Percentiles rank a stretch among this genome's conserved stretches.
phyloP scores from a whole-genome alignment of 2,113 vertebrate species.

The Rhadina sibilatrix region DNA sequence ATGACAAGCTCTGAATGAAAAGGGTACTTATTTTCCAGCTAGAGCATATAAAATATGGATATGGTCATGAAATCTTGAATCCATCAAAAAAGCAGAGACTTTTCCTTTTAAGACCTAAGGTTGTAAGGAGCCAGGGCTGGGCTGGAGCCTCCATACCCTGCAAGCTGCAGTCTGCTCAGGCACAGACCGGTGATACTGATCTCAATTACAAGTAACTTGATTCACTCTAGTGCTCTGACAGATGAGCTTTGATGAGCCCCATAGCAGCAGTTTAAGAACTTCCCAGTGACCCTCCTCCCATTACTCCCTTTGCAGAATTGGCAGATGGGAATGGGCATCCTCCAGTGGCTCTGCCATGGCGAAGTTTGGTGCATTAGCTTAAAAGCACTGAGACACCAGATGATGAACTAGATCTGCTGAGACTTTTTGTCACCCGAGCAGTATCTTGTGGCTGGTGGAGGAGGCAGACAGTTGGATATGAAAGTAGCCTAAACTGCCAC shows the following conservation, averaged over 20 bases:
- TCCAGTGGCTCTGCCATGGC: not conserved
- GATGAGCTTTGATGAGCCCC: conserved; percentile 1
- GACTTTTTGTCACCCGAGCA: conserved; percentile 22
- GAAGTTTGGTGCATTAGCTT: conserved; percentile 16
- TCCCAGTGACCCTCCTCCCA: conserved; percentile 5
- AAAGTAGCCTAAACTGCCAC: conserved; percentile 51
- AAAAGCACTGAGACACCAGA: conserved; percentile 33
- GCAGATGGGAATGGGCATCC: conserved; percentile 5
- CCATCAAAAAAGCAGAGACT: conserved; percentile 23
- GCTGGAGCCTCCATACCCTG: not conserved
- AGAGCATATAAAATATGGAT: conserved; percentile 43
- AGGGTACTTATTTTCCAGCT: conserved; percentile 23
- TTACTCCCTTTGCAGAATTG: not conserved
- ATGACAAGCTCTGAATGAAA: conserved; percentile 56
- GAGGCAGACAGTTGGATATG: conserved; percentile 38
- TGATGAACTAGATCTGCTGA: conserved; percentile 32
- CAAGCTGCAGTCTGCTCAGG: not conserved
- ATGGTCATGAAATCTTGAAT: conserved; percentile 19
- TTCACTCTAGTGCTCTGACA: not conserved
- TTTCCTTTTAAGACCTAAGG: conserved; percentile 4
- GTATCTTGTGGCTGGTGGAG: conserved; percentile 41
- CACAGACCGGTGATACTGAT: not conserved
- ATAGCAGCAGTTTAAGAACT: conserved; percentile 12
- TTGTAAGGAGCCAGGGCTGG: not conserved
- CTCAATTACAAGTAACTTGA: not conserved